These are phyloP conservation scores for Cynoglossus semilaevis DNA, from an alignment of 2,113 vertebrate genomes.

Conservation along the genomic window DNA sequence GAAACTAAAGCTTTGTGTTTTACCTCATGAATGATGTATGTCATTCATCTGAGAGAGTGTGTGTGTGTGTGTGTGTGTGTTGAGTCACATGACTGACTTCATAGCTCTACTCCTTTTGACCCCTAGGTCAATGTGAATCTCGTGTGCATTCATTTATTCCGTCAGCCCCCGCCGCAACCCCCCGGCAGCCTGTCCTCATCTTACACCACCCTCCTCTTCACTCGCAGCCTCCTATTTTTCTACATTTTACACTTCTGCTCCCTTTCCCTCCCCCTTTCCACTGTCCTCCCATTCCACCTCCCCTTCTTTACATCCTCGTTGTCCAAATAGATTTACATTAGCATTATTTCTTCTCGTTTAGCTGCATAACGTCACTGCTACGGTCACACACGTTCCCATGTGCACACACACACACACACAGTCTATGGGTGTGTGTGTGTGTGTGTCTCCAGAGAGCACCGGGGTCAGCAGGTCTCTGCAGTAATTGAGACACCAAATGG, in stretches of 20 bases:
- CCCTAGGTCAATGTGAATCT: conserved; percentile 54
- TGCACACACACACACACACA: conserved; percentile 35
- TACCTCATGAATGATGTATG: neutral
- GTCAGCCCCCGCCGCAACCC: conserved; percentile 40
- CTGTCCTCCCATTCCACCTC: too few relatives aligned
- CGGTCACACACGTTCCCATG: conserved; percentile 42
- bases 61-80: conserved; percentile 23
- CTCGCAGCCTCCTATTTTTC: too few relatives aligned
- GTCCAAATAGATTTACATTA: too few relatives aligned
- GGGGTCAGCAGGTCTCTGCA: conserved; percentile 56
- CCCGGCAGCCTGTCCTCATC: neutral
- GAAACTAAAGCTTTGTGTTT: too few relatives aligned
- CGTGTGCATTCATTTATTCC: conserved; percentile 44
- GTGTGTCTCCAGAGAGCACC: conserved; percentile 51
- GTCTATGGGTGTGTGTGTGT: conserved; percentile 13
- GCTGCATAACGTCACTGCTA: conserved; percentile 64
- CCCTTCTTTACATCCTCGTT: too few relatives aligned
- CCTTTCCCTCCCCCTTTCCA: too few relatives aligned
- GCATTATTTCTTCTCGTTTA: conserved; percentile 36
- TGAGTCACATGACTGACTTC: conserved; percentile 48
- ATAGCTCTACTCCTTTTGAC: conserved; percentile 47
- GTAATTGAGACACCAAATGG: conserved; percentile 70
- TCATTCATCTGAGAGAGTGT: conserved; percentile 41
- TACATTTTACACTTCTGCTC: too few relatives aligned
- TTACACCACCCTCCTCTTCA: neutral